A percentile compares a stretch with the other conserved stretches of the same genome.
These are phyloP conservation scores for Apamea sordens DNA, from an alignment of 2,888 invertebrate genomes.

Conservation along the genomic window DNA sequence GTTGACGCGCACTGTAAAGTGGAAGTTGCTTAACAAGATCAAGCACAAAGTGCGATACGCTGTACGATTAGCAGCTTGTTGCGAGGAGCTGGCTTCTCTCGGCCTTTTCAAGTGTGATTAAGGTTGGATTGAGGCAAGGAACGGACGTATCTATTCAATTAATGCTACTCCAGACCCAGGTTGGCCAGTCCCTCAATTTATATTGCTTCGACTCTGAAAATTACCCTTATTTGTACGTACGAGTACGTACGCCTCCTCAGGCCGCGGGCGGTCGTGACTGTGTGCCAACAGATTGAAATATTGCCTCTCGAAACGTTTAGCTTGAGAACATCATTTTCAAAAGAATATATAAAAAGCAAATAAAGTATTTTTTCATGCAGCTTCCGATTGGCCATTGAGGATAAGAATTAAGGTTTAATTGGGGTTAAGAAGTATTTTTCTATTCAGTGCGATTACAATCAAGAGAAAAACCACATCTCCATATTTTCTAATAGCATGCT, in stretches of 20 bases:
- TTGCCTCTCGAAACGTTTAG: slow-evolving; percentile 70
- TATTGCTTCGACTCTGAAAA: slow-evolving; percentile 83
- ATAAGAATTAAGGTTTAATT: slow-evolving; percentile 8
- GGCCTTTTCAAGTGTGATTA: slow-evolving; percentile 89
- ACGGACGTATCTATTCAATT: slow-evolving; percentile 89
- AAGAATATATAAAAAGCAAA: slow-evolving; percentile 24
- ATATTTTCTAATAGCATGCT: background rate
- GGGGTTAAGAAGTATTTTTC: background rate
- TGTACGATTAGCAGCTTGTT: slow-evolving; percentile 84
- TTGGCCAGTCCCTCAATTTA: slow-evolving; percentile 83
- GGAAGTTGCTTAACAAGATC: slow-evolving; percentile 78
- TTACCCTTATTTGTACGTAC: slow-evolving; percentile 83
- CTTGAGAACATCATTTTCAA: slow-evolving; percentile 50
- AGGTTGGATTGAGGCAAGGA: slow-evolving; percentile 86
- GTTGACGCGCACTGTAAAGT: slow-evolving; percentile 62
- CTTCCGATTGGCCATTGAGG: slow-evolving; percentile 10
- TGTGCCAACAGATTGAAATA: slow-evolving; percentile 78
- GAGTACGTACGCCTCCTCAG: slow-evolving; percentile 67
- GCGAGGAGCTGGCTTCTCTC: slow-evolving; percentile 77
- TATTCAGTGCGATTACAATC: background rate
- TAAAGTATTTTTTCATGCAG: slow-evolving; percentile 9
- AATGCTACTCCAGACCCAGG: slow-evolving; percentile 83
- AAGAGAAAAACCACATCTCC: background rate
- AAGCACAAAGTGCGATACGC: slow-evolving; percentile 83
- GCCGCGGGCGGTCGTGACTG: slow-evolving; percentile 73